Base-by-base conservation (phyloP, 2,113 vertebrate genomes). In the Heloderma charlesbogerti region DNA sequence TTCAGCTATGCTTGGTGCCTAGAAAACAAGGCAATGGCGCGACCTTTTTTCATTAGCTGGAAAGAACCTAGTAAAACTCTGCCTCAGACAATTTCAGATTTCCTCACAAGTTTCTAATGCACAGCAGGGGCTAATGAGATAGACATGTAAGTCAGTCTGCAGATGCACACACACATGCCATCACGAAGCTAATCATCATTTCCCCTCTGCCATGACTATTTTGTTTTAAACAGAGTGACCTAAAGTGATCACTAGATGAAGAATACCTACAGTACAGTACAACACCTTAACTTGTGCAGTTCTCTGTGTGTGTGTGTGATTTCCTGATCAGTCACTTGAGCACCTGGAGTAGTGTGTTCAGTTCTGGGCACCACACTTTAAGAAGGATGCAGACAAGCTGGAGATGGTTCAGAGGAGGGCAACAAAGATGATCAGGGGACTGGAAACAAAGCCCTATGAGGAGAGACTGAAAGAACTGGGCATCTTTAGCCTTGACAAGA, bases 161-260 rank as follows among this genome's bases (percentile, higher is more conserved):
- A 75, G 69, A 89, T 31, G 88, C 89, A 89, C 4, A 81, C 45
- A 27, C n/a, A 74, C 34, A 34, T 45, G 20, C 34, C 51, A 34
- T 9, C n/a, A 91, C 82, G 90, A 93, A 89, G 45, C 27, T 89
- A 91, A 91, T 63, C 88, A 91, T 63, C 88, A 54, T 75, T 86
- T 54, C 86, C 91, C 66, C 84, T 80, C 25, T 45, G 79, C 27
- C 45, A 3, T 15, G 1, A 87, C 18, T 88, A 9, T 34, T 81
- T 0, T 6, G 43, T 81, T 88, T 91, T 89, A 48, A 83, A 20
- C 4, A 71, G 37, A 63, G 66, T 4, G 40, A n/a, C 6, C 37
- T 60, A 43, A 40, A 71, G 43, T 72, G 37, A 15, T 86, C 43
- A 54, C 15, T 20, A 84, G 20, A 31, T 78, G 48, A 48, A 48